Percentiles rank a stretch among this genome's conserved stretches.
Conservation (phyloP, 2,113 vertebrate species). For the Mionectes macconnelli region DNA sequence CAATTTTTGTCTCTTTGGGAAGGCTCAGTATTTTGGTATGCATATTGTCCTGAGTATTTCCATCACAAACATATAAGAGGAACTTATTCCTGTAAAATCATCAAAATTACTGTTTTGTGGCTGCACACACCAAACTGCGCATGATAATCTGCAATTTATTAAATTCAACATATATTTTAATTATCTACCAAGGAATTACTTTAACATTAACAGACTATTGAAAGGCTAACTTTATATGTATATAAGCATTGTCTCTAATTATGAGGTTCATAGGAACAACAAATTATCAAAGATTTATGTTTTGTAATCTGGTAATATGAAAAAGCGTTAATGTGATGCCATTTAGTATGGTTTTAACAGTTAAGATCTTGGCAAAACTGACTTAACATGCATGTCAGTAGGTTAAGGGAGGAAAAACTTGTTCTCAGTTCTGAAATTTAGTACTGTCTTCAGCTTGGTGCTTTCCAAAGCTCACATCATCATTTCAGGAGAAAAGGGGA, state of each 20-base stretch:
- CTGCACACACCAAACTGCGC: neutral
- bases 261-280: neutral
- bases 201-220: neutral
- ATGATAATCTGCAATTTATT: neutral
- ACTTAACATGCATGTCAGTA: accelerated
- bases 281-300: neutral
- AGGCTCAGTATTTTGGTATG: neutral
- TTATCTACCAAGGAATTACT: neutral
- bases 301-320: neutral
- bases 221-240: neutral
- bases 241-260: neutral
- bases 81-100: neutral
- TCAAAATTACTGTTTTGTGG: neutral
- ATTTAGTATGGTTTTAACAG: neutral
- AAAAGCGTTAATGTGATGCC: accelerated
- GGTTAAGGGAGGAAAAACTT: neutral
- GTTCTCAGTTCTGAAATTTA: neutral
- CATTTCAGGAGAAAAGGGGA: neutral
- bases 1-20: neutral
- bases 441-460: neutral
- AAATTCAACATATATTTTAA: neutral
- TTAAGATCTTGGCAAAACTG: neutral
- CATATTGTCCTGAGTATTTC: neutral
- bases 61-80: neutral
- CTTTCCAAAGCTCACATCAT: neutral